Conservation (phyloP, 1,140 invertebrate species). For the Drosophila persimilis region DNA sequence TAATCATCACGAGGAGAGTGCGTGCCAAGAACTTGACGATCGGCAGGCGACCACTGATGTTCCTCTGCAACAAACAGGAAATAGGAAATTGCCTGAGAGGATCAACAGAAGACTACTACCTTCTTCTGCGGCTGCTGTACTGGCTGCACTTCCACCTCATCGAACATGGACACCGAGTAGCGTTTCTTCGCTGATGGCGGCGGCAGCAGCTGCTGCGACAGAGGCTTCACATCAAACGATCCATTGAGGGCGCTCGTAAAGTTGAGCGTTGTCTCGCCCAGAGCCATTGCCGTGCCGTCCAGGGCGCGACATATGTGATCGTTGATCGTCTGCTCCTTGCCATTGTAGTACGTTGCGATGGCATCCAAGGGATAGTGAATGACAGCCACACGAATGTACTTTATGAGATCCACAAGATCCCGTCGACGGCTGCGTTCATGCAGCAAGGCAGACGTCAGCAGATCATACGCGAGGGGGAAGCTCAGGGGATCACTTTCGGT, state of each 20-base stretch:
- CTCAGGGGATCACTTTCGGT: constrained; percentile 67
- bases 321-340: constrained; percentile 50
- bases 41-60: constrained; percentile 42
- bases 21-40: constrained; percentile 71
- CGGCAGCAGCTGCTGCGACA: constrained; percentile 8
- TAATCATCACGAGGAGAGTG: constrained; percentile 63
- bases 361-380: constrained; percentile 58
- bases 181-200: constrained; percentile 52
- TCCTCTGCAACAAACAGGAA: constrained; percentile 33
- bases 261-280: constrained; percentile 65
- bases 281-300: constrained; percentile 41
- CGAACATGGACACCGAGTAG: constrained; percentile 75
- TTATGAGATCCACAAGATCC: constrained; percentile 66
- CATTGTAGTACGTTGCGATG: constrained; percentile 55
- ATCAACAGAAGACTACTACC: constrained; percentile 21
- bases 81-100: no score
- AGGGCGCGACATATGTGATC: constrained; percentile 66
- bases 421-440: constrained; percentile 33
- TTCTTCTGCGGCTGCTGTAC: constrained; percentile 50
- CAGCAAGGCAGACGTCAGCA: constrained; percentile 52
- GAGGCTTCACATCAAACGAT: constrained; percentile 48
- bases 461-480: constrained; percentile 70
- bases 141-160: constrained; percentile 64
- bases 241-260: constrained; percentile 62
- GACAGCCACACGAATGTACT: constrained; percentile 62